Conservation (phyloP, 2,888 invertebrate species). For the Polyploca ridens region DNA sequence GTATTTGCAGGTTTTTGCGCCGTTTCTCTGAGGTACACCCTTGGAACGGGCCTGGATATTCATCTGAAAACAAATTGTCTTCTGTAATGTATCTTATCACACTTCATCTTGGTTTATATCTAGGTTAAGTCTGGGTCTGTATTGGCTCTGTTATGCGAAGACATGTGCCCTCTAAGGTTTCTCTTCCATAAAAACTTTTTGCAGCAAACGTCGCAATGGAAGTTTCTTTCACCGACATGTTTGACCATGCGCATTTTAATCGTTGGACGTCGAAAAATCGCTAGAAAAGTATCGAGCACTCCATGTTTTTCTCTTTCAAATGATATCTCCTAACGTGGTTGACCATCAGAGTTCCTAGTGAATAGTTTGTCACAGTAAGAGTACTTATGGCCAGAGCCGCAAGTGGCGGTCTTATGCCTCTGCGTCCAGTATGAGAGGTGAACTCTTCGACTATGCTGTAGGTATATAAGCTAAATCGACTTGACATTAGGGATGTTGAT, state of each 20-base stretch:
- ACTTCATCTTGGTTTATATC: background rate
- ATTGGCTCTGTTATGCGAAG: constrained; percentile 51
- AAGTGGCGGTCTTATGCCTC: constrained; percentile 56
- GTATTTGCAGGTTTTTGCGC: constrained; percentile 69
- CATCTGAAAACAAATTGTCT: constrained; percentile 77
- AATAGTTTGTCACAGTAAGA: constrained; percentile 61
- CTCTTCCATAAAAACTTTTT: constrained; percentile 84
- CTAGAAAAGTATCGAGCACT: constrained; percentile 62
- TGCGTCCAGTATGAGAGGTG: constrained; percentile 59
- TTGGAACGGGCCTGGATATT: constrained; percentile 56
- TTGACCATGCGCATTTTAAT: constrained; percentile 73
- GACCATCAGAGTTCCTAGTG: constrained; percentile 63
- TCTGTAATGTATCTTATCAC: constrained; percentile 14
- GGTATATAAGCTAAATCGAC: too few relatives aligned
- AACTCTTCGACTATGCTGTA: constrained; percentile 63
- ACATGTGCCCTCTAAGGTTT: constrained; percentile 82
- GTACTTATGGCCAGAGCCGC: constrained; percentile 64
- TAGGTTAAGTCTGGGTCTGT: constrained; percentile 15
- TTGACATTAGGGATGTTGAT: too few relatives aligned
- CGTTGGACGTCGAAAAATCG: constrained; percentile 62
- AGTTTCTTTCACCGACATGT: constrained; percentile 78
- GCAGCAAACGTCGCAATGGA: constrained; percentile 84
- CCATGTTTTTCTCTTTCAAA: constrained; percentile 68
- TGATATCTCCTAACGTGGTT: constrained; percentile 66
- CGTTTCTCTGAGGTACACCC: constrained; percentile 61